A percentile compares a stretch with the other conserved stretches of the same genome.
Conservation (phyloP, 2,797 vertebrate species). For the Gila robusta region DNA sequence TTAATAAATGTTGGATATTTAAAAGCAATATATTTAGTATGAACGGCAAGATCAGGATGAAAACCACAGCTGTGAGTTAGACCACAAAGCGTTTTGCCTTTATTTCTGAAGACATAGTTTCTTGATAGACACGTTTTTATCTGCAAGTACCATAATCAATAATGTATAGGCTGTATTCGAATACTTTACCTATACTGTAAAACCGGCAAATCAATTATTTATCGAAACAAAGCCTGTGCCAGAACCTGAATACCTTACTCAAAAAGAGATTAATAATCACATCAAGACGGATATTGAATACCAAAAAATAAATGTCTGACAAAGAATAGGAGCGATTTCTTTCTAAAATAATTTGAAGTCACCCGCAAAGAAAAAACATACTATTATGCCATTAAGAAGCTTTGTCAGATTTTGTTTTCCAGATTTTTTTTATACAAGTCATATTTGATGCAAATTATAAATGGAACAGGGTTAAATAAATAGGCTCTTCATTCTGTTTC, state of each 20-base stretch:
- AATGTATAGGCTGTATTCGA: background rate
- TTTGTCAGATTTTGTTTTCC: background rate
- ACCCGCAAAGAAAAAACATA: background rate
- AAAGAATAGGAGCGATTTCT: background rate
- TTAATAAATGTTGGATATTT: background rate
- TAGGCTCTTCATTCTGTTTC: background rate
- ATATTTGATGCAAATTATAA: background rate
- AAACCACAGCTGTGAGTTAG: background rate
- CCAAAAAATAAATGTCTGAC: background rate
- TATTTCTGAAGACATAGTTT: conserved; percentile 6
- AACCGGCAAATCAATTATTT: background rate
- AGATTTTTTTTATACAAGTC: background rate
- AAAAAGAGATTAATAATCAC: background rate
- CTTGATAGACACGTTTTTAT: background rate
- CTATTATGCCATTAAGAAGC: background rate
- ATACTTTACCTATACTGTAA: background rate
- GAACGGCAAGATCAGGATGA: background rate
- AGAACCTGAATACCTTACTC: background rate
- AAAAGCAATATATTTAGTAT: conserved; percentile 11
- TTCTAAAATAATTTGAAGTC: background rate
- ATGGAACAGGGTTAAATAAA: background rate
- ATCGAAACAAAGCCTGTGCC: background rate
- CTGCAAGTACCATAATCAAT: conserved; percentile 1
- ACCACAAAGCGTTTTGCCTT: background rate
- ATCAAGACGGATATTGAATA: background rate